A percentile compares a stretch with the other conserved stretches of the same genome.
These are phyloP conservation scores for Belgica antarctica DNA, from an alignment of 2,888 invertebrate species.

Conservation along the genomic window DNA sequence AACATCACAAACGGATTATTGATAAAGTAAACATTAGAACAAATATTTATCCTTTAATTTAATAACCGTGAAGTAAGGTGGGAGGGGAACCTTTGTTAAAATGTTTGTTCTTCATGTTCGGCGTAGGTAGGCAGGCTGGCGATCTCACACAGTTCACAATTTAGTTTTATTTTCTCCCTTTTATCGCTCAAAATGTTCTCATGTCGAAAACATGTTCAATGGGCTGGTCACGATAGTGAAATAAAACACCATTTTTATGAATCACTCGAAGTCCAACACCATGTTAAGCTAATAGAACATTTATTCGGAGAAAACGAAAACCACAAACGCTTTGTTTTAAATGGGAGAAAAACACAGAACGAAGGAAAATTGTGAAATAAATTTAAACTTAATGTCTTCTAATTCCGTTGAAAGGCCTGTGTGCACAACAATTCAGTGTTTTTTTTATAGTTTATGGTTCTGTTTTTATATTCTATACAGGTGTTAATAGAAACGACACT, in stretches of 20 bases:
- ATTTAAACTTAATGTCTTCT: conserved; percentile 30
- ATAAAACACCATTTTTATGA: conserved; percentile 20
- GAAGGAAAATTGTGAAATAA: conserved; percentile 24
- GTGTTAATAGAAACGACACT: conserved; percentile 30
- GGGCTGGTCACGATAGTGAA: conserved; percentile 13
- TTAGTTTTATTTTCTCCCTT: not conserved
- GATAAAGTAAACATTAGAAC: conserved; percentile 43
- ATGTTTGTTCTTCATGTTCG: not conserved
- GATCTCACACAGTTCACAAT: not conserved
- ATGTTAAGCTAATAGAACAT: conserved; percentile 15
- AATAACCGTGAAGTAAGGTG: conserved; percentile 19
- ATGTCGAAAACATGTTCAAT: not conserved
- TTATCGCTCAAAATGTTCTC: not conserved
- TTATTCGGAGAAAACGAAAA: not conserved
- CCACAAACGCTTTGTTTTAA: conserved; percentile 4
- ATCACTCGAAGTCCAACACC: conserved; percentile 14
- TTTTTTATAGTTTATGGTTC: conserved; percentile 19
- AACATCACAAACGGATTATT: conserved; percentile 41
- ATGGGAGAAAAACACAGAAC: not conserved
- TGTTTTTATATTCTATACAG: conserved; percentile 29
- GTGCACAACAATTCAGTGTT: not conserved
- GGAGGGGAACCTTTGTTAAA: not conserved
- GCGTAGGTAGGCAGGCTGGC: not conserved
- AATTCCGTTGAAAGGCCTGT: conserved; percentile 24
- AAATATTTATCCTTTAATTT: conserved; percentile 44